Evolutionary conservation across 2,888 invertebrate species (phyloP).

Genomic region (Eupithecia dodoneata): DNA sequence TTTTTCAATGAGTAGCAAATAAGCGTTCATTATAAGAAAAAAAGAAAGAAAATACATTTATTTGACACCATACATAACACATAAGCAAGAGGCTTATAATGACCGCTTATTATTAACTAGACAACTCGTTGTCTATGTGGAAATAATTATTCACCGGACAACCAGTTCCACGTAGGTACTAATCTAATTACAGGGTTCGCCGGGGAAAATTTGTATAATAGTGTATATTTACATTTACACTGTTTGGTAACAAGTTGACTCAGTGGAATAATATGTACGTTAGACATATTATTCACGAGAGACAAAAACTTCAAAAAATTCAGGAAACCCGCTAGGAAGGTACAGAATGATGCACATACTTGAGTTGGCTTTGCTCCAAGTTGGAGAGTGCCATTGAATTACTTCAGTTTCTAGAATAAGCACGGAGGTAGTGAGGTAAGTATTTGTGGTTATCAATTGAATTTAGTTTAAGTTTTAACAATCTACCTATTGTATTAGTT

Average conservation of each 20-base stretch:
- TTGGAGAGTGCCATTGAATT: slow-evolving; percentile 8
- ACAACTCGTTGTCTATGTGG: background rate
- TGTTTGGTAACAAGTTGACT: no score
- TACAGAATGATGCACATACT: slow-evolving; percentile 16
- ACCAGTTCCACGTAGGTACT: background rate
- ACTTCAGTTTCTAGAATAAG: slow-evolving; percentile 16
- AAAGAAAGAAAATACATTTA: no score
- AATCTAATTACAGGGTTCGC: no score
- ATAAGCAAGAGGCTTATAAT: no score
- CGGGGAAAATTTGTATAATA: no score
- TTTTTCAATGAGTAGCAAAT: no score
- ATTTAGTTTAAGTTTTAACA: no score
- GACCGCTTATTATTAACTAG: no score
- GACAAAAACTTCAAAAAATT: background rate
- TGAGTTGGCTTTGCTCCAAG: slow-evolving; percentile 22
- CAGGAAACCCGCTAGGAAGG: background rate
- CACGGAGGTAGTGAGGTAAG: slow-evolving; percentile 1
- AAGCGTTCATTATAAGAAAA: no score
- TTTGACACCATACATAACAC: no score
- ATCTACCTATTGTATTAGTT: no score
- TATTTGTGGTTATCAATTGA: background rate
- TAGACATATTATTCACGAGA: background rate
- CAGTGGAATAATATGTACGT: background rate
- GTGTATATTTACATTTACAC: no score
- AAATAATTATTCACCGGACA: background rate